Percentiles rank a stretch among this genome's conserved stretches.
Conservation (phyloP, 2,888 invertebrate species). For the Cosmia trapezina region DNA sequence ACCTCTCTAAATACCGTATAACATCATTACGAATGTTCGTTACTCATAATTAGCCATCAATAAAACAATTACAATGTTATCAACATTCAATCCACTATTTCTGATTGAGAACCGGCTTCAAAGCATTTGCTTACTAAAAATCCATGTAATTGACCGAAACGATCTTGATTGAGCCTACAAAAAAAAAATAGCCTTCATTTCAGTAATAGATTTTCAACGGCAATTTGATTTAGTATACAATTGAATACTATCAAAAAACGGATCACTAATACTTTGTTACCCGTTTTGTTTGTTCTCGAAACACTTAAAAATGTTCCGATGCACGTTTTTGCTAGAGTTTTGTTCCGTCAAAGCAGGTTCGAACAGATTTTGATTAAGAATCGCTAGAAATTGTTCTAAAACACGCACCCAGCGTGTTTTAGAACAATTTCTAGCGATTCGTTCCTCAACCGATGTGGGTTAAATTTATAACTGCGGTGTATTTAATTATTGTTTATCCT, state of each 20-base stretch:
- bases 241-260: slow-evolving; percentile 43
- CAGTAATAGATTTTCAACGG: slow-evolving; percentile 64
- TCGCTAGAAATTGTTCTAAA: too few relatives aligned
- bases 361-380: slow-evolving; percentile 39
- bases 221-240: slow-evolving; percentile 66
- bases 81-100: slow-evolving; percentile 57
- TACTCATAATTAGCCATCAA: slow-evolving; percentile 61
- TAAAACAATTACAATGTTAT: slow-evolving; percentile 66
- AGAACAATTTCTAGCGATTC: slow-evolving; percentile 58
- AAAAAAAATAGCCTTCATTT: slow-evolving; percentile 66
- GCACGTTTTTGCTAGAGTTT: slow-evolving; percentile 41
- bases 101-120: slow-evolving; percentile 67
- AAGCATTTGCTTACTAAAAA: slow-evolving; percentile 65
- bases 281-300: slow-evolving; percentile 60
- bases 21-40: slow-evolving; percentile 58
- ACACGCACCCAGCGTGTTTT: too few relatives aligned
- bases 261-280: slow-evolving; percentile 41
- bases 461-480: slow-evolving; percentile 54
- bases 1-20: slow-evolving; percentile 57
- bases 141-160: slow-evolving; percentile 65
- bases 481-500: slow-evolving; percentile 55
- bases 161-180: slow-evolving; percentile 66
- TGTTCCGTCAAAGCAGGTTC: slow-evolving; percentile 57
- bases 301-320: slow-evolving; percentile 52
- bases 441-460: slow-evolving; percentile 55